Percentiles rank a stretch among this genome's conserved stretches.
Conservation (phyloP, 1,140 invertebrate genomes). For the Aphelenchoides fujianensis region DNA sequence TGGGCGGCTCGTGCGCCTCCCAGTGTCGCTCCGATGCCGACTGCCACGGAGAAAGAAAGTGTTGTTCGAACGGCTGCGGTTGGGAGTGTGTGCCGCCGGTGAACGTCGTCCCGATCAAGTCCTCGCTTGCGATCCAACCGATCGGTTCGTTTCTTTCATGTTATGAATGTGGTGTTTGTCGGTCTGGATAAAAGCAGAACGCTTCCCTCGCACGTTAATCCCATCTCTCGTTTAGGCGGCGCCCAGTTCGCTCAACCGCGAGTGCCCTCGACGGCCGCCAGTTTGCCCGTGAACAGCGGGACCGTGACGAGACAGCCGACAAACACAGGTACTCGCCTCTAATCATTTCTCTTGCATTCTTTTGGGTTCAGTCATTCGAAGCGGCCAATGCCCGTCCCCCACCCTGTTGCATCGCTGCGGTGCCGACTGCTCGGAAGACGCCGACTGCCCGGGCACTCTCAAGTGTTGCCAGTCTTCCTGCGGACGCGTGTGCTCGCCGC, state of each 20-base stretch:
- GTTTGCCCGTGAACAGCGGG: slow-evolving; percentile 6
- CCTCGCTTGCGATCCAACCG: slow-evolving; percentile 37
- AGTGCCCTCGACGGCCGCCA: not conserved
- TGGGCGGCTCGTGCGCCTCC: slow-evolving; percentile 39
- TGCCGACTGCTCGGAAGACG: slow-evolving; percentile 35
- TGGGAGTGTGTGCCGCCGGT: slow-evolving; percentile 48
- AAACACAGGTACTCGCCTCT: too few species aligned
- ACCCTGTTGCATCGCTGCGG: slow-evolving; percentile 21
- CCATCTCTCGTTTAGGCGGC: too few species aligned
- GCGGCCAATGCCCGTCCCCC: not conserved
- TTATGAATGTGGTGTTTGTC: too few species aligned
- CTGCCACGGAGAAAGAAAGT: slow-evolving; percentile 37
- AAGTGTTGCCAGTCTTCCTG: slow-evolving; percentile 48
- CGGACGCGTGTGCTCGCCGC: slow-evolving; percentile 40
- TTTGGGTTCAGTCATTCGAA: not conserved
- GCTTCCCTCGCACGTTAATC: too few species aligned
- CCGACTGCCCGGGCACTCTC: slow-evolving; percentile 33
- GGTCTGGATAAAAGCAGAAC: too few species aligned
- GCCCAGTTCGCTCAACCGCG: slow-evolving; percentile 17
- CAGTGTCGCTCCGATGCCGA: slow-evolving; percentile 41
- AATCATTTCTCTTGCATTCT: too few species aligned
- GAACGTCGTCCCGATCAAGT: slow-evolving; percentile 33
- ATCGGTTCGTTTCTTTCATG: slow-evolving; percentile 30
- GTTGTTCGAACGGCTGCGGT: slow-evolving; percentile 54
- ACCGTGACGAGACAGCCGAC: not conserved